phyloP scores from a whole-genome alignment of 1,140 invertebrate genomes.

The Platorchestia sp. region DNA sequence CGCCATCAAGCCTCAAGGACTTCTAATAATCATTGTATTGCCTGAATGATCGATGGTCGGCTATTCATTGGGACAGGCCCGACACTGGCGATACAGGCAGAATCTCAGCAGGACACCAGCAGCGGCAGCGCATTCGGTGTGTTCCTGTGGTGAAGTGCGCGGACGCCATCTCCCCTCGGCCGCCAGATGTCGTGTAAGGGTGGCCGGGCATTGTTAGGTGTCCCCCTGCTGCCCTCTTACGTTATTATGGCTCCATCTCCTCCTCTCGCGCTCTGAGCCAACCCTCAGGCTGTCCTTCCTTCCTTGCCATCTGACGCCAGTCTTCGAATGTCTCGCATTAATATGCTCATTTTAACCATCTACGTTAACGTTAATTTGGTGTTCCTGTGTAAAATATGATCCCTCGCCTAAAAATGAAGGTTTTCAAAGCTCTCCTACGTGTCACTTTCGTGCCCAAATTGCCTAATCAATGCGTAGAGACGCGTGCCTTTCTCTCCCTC shows the following conservation, averaged over 20 bases:
- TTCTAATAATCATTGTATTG: background rate
- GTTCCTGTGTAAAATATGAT: background rate
- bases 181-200: slow-evolving; percentile 12
- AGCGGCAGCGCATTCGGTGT: slow-evolving; percentile 12
- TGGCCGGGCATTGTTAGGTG: slow-evolving; percentile 41
- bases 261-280: background rate
- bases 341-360: background rate
- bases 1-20: background rate
- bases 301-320: slow-evolving; percentile 11
- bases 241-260: slow-evolving; percentile 50
- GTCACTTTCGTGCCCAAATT: slow-evolving; percentile 3
- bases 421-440: background rate
- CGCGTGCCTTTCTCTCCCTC: slow-evolving; percentile 3
- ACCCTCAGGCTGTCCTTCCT: slow-evolving; percentile 7
- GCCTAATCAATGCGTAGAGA: background rate
- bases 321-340: background rate
- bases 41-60: background rate
- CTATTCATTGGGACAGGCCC: background rate
- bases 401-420: background rate
- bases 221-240: slow-evolving; percentile 5
- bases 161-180: background rate
- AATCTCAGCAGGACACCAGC: background rate
- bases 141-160: slow-evolving; percentile 27
- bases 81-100: background rate
- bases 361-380: background rate